A percentile compares a stretch with the other conserved stretches of the same genome.
Evolutionary conservation across 2,888 invertebrate genomes (phyloP).

Genomic region (Erebia aethiops): DNA sequence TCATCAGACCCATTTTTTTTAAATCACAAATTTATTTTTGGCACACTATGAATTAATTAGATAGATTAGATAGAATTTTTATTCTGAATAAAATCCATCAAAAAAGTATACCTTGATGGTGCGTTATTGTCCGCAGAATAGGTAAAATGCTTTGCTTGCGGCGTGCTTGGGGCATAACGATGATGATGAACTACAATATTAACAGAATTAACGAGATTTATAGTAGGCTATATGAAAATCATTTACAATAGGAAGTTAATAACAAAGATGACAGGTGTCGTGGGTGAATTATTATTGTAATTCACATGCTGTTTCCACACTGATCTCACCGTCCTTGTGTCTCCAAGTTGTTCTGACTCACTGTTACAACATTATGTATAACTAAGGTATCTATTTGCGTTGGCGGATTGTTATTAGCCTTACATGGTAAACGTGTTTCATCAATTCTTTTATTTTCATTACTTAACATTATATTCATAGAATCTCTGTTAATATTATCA

Average conservation of each 20-base stretch:
- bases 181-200: no score
- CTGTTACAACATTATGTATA: slow-evolving; percentile 61
- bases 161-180: no score
- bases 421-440: slow-evolving; percentile 50
- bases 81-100: no score
- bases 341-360: slow-evolving; percentile 71
- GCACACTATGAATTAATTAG: no score
- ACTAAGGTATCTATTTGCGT: slow-evolving; percentile 52
- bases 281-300: slow-evolving; percentile 59
- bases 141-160: no score
- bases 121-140: no score
- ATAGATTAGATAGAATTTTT: no score
- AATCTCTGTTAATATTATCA: background rate
- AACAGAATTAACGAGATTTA: no score
- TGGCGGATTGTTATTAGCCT: slow-evolving; percentile 70
- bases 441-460: slow-evolving; percentile 3
- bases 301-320: slow-evolving; percentile 58
- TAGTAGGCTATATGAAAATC: no score
- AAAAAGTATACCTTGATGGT: no score
- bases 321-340: slow-evolving; percentile 76
- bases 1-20: no score
- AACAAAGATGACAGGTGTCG: slow-evolving; percentile 46
- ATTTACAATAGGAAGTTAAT: slow-evolving; percentile 32
- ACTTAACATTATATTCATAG: background rate
- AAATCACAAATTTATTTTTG: no score